phyloP scores from a whole-genome alignment of 1,140 invertebrate species.

The Leptopilina clavipes region DNA sequence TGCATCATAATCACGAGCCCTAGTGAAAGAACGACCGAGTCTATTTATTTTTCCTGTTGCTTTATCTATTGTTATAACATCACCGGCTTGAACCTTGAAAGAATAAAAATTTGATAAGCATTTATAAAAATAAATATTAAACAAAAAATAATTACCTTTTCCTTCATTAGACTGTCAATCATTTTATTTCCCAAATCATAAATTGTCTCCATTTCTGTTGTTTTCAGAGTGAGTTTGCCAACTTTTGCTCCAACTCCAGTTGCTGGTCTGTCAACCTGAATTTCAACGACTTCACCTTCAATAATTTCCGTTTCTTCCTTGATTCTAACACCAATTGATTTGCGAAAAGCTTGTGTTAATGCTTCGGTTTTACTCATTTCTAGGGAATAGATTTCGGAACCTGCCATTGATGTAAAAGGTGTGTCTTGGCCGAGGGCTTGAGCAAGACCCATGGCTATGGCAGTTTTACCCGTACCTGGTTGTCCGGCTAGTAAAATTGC shows the following conservation, averaged over 20 bases:
- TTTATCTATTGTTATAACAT: constrained; percentile 98
- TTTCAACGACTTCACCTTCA: constrained; percentile 98
- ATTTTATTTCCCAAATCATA: constrained; percentile 99
- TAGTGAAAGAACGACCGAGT: constrained; percentile 94
- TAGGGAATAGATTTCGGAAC: constrained; percentile 98
- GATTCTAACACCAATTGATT: constrained; percentile 98
- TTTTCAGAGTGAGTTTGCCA: constrained; percentile 97
- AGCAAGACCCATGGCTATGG: constrained; percentile 97
- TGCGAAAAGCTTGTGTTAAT: constrained; percentile 96
- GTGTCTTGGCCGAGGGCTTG: constrained; percentile 96
- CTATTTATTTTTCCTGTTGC: constrained; percentile 97
- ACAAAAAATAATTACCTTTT: constrained; percentile 81
- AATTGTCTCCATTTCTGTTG: constrained; percentile 99
- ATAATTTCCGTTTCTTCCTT: constrained; percentile 99
- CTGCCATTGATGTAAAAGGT: constrained; percentile 98
- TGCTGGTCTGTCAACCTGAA: constrained; percentile 96
- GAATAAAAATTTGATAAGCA: neutral
- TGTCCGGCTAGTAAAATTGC: constrained; percentile 97
- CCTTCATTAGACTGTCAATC: constrained; percentile 97
- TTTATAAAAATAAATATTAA: neutral
- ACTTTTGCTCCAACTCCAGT: constrained; percentile 92
- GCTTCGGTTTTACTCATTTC: constrained; percentile 99
- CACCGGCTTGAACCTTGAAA: constrained; percentile 89
- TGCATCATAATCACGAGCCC: constrained; percentile 98
- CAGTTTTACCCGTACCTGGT: constrained; percentile 98